Evolutionary conservation across 2,888 invertebrate genomes (phyloP).

Genomic region (Athripsodes cinereus): DNA sequence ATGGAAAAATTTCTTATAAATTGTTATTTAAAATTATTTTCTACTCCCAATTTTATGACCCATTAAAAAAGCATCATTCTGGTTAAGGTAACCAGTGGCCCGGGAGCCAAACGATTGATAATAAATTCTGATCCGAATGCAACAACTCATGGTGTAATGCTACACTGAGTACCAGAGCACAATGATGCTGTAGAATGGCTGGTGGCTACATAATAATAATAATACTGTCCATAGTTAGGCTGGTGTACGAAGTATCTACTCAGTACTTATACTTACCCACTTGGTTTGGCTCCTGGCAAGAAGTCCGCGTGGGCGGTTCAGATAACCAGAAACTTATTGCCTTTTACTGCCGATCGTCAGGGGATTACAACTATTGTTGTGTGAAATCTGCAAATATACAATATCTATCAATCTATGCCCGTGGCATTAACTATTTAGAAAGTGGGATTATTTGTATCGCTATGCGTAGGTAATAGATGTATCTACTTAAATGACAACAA

Average conservation of each 20-base stretch:
- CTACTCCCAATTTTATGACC: not conserved
- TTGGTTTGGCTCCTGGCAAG: slow-evolving; percentile 14
- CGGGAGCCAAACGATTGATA: slow-evolving; percentile 9
- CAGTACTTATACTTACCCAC: not conserved
- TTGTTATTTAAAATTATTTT: too few species aligned
- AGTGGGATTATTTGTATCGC: not conserved
- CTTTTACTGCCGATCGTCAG: slow-evolving; percentile 5
- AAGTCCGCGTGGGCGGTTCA: slow-evolving; percentile 10
- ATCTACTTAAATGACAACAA: too few species aligned
- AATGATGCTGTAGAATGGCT: not conserved
- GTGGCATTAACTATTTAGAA: not conserved
- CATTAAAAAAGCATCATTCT: not conserved
- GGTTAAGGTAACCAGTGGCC: slow-evolving; percentile 4
- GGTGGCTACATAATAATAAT: not conserved
- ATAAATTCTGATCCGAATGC: slow-evolving; percentile 3
- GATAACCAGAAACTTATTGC: slow-evolving; percentile 13
- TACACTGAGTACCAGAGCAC: not conserved
- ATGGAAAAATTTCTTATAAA: too few species aligned
- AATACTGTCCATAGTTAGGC: too few species aligned
- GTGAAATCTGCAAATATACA: not conserved
- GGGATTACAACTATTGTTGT: slow-evolving; percentile 3
- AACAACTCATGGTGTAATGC: not conserved
- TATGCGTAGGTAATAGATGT: not conserved
- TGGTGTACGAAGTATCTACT: not conserved
- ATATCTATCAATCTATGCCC: not conserved